A percentile compares a stretch with the other conserved stretches of the same genome.
Conservation (phyloP, 2,113 vertebrate genomes). For the Sturnus vulgaris region DNA sequence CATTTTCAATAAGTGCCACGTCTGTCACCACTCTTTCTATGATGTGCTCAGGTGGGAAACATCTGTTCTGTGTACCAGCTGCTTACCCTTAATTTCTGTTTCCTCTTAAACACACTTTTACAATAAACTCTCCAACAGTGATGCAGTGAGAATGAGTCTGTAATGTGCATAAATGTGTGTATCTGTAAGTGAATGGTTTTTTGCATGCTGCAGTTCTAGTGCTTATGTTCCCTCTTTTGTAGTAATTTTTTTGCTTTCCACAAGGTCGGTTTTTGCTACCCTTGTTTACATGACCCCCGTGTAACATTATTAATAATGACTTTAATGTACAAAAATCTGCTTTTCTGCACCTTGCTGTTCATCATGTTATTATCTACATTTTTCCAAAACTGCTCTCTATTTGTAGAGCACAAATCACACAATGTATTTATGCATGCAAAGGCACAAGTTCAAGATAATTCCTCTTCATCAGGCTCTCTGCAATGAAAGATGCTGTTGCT, state of each 20-base stretch:
- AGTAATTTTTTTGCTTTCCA: background rate
- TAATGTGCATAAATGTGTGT: background rate
- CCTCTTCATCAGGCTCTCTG: background rate
- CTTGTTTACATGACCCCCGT: background rate
- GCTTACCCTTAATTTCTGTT: background rate
- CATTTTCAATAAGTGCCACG: background rate
- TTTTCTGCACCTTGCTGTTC: background rate
- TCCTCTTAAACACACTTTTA: background rate
- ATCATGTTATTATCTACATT: background rate
- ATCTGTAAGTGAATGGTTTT: background rate
- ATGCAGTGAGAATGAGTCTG: background rate
- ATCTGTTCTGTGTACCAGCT: background rate
- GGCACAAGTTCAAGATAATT: background rate
- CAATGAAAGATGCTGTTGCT: background rate
- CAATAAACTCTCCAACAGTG: background rate
- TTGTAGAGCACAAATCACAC: background rate
- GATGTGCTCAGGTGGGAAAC: background rate
- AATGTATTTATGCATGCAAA: background rate
- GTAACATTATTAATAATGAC: background rate
- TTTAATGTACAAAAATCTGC: background rate
- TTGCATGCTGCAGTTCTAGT: background rate
- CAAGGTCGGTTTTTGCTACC: background rate
- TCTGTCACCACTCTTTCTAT: background rate
- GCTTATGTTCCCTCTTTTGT: background rate
- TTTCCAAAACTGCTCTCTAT: background rate